Percentiles rank a stretch among this genome's conserved stretches.
Evolutionary conservation across 2,888 invertebrate species (phyloP).

Genomic region (Drosophila sordidula): DNA sequence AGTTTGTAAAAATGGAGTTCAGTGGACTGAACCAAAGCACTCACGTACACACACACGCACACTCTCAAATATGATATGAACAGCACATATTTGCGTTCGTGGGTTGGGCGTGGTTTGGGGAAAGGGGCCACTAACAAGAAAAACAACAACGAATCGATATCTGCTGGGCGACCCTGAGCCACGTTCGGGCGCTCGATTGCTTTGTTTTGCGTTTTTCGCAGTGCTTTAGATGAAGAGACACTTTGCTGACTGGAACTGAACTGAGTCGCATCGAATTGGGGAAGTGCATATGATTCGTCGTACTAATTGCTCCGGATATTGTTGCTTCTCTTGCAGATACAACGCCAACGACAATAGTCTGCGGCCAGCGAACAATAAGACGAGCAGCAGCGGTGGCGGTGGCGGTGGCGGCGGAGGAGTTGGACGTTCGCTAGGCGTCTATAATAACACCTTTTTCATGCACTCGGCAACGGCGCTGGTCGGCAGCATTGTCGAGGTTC

Average conservation of each 20-base stretch:
- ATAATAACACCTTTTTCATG: slow-evolving; percentile 95
- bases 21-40: slow-evolving; percentile 59
- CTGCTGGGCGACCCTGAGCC: slow-evolving; percentile 56
- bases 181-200: slow-evolving; percentile 44
- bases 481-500: slow-evolving; percentile 92
- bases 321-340: slow-evolving; percentile 64
- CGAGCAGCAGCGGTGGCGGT: slow-evolving; percentile 24
- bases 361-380: slow-evolving; percentile 85
- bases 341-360: slow-evolving; percentile 80
- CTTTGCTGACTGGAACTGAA: not conserved
- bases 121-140: slow-evolving; percentile 15
- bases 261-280: not conserved
- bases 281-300: slow-evolving; percentile 1
- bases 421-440: slow-evolving; percentile 90
- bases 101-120: slow-evolving; percentile 47
- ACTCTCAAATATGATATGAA: slow-evolving; percentile 24
- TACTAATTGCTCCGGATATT: slow-evolving; percentile 40
- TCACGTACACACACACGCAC: slow-evolving; percentile 8
- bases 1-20: slow-evolving; percentile 56
- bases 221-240: slow-evolving; percentile 6
- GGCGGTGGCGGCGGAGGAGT: slow-evolving; percentile 39
- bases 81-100: slow-evolving; percentile 36
- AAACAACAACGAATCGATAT: slow-evolving; percentile 58
- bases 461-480: slow-evolving; percentile 94
- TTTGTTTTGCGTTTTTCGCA: slow-evolving; percentile 24